Conservation (phyloP, 2,113 vertebrate genomes). For the Tychaedon coryphoeus region DNA sequence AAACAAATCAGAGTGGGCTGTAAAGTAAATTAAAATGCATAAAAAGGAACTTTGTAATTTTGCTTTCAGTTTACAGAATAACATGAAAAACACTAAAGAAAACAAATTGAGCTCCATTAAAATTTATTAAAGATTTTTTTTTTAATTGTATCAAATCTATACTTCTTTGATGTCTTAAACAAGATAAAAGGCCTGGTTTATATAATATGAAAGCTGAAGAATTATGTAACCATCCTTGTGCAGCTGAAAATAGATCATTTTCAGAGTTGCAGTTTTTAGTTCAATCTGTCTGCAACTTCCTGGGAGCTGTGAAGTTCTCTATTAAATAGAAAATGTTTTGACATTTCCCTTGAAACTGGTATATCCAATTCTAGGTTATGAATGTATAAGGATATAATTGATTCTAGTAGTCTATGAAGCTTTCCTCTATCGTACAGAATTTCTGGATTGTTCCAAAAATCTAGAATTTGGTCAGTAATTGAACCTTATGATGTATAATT, state of each 20-base stretch:
- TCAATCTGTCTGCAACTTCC: not conserved
- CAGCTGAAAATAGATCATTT: not conserved
- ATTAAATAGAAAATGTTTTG: slow-evolving; percentile 24
- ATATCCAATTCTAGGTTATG: not conserved
- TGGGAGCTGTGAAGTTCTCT: not conserved
- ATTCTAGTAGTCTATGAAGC: not conserved
- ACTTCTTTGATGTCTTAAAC: not conserved
- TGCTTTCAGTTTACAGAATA: not conserved
- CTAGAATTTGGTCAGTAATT: not conserved
- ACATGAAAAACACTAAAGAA: not conserved
- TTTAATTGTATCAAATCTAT: not conserved
- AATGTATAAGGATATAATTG: not conserved
- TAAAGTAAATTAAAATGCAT: not conserved
- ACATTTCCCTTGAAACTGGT: not conserved
- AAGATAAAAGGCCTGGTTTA: not conserved
- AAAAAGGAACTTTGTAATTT: not conserved
- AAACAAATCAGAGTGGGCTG: not conserved
- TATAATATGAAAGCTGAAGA: not conserved
- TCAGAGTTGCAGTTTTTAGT: not conserved
- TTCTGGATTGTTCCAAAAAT: not conserved
- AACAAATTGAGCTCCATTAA: not conserved
- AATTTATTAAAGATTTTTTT: not conserved
- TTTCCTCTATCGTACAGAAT: not conserved
- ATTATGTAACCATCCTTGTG: not conserved
- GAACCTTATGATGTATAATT: not conserved